These are phyloP conservation scores for Phrynocephalus vlangalii DNA, from an alignment of 2,797 vertebrate species.

Conservation along the genomic window DNA sequence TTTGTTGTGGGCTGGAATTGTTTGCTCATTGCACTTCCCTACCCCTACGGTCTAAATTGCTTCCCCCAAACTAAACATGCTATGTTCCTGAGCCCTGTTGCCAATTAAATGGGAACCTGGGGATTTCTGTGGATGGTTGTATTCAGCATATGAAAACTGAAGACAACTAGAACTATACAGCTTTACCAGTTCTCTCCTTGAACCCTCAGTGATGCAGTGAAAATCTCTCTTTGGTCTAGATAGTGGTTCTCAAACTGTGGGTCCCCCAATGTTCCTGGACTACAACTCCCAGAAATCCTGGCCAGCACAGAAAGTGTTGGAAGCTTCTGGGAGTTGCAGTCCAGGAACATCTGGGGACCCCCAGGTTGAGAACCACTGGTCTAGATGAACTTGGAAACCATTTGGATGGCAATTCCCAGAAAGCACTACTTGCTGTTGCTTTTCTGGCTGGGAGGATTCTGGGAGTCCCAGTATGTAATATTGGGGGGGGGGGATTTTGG, in stretches of 20 bases:
- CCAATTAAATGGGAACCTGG: background rate
- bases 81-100: background rate
- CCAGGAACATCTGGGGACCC: too few relatives aligned
- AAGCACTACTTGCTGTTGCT: too few relatives aligned
- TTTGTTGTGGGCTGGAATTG: background rate
- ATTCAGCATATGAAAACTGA: too few relatives aligned
- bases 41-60: background rate
- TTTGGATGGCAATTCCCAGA: too few relatives aligned
- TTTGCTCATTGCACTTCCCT: background rate
- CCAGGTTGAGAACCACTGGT: too few relatives aligned
- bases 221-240: background rate
- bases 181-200: conserved; percentile 6
- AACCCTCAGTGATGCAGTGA: background rate
- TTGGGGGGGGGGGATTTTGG: background rate
- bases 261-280: too few relatives aligned
- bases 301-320: too few relatives aligned
- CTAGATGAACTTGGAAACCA: background rate
- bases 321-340: too few relatives aligned
- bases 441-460: too few relatives aligned
- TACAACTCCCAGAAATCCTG: too few relatives aligned
- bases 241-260: too few relatives aligned
- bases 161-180: background rate
- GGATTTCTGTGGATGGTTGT: background rate
- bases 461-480: too few relatives aligned
- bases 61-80: background rate